These are phyloP conservation scores for Acanthisitta chloris DNA, from an alignment of 2,113 vertebrate species.

Conservation along the genomic window DNA sequence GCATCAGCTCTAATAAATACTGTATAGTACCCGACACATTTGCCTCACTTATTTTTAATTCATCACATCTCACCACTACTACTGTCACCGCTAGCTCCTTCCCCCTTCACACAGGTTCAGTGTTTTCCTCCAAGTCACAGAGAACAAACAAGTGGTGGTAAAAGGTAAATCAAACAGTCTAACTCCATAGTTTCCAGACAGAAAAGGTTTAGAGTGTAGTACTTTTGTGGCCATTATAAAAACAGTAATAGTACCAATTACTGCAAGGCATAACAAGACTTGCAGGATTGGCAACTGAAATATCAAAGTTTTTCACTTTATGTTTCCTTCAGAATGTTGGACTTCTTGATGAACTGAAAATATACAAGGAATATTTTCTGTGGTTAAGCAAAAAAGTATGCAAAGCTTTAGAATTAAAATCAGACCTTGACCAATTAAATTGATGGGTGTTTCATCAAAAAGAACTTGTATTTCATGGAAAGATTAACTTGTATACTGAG, in stretches of 20 bases:
- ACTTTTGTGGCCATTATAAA: neutral
- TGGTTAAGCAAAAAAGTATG: neutral
- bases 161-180: neutral
- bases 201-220: neutral
- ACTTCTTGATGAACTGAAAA: neutral
- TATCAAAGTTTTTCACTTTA: neutral
- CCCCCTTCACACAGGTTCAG: neutral
- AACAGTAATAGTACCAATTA: neutral
- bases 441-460: neutral
- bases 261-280: neutral
- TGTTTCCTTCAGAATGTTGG: neutral
- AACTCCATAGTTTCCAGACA: neutral
- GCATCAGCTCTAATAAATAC: neutral
- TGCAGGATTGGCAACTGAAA: neutral
- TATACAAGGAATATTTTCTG: neutral
- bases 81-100: neutral
- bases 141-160: neutral
- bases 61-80: neutral
- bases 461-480: neutral
- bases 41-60: neutral
- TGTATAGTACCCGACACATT: neutral
- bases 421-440: neutral
- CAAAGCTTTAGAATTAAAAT: neutral
- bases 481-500: neutral
- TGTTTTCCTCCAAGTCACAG: neutral